Evolutionary conservation across 64 coral and sea anemone species (phyloP), one percentile per base, ranked within the genome.

Genomic region (Pocillopora verrucosa): DNA sequence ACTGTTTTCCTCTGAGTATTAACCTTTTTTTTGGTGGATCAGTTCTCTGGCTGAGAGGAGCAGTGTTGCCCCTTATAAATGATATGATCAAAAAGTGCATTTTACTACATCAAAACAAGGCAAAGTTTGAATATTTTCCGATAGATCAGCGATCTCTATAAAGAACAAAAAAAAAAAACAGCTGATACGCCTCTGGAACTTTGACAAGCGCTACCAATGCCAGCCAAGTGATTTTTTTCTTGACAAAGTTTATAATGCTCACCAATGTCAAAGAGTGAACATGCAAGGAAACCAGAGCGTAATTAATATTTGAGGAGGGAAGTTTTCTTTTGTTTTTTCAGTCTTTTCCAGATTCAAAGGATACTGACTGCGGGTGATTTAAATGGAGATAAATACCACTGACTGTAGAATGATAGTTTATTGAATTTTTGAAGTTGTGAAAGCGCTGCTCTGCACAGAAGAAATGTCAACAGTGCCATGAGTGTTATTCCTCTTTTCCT

Each of bases 21-120:
- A 70, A 70, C 19, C n/a, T 70, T 67, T 38, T 69, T 69, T 72
- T 63, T 20, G 82, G 63, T 85, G 26, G 20, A 26, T 16, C 16
- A 17, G 20, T 41, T 83, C 16, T 20, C 6, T 72, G 37, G 17
- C n/a, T 73, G 65, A 65, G 82, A 85, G 82, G 82, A 25, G 82
- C 61, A 85, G 65, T n/a, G 56, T 56, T 56, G 10, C 58, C 65
- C 10, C 17, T n/a, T 16, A 60, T 62, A 14, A 12, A 19, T 22
- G 82, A 85, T 37, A 72, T 85, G 65, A 85, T 85, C 82, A 24
- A 57, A 17, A 67, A 85, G 14, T 85, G 22, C 3, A 10, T 83
- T 68, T 83, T 34, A 83, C n/a, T 60, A 80, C 56, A 67, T 83
- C 80, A 83, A 65, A 83, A 83, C 80, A 83, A 56, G 10, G 45